Percentiles rank a stretch among this genome's conserved stretches.
Evolutionary conservation across 2,797 vertebrate species (phyloP).

Genomic region (Tragelaphus eurycerus): DNA sequence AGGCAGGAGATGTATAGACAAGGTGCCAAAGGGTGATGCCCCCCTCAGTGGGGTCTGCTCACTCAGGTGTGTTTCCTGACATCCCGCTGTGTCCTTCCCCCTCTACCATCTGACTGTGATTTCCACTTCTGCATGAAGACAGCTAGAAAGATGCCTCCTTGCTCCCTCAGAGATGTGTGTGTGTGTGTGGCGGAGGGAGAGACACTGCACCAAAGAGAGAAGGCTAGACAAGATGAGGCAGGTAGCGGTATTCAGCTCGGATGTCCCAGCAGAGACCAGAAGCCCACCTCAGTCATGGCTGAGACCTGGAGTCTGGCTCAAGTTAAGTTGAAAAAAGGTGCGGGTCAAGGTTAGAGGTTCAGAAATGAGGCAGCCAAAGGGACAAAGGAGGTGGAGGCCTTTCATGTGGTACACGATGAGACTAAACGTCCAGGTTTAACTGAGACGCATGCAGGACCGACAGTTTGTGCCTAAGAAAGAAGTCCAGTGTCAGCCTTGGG

Average conservation of each 20-base stretch:
- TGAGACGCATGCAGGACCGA: neutral
- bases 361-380: neutral
- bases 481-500: neutral
- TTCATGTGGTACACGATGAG: fast-evolving
- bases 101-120: no score
- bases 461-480: neutral
- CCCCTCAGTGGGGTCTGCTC: fast-evolving
- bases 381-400: neutral
- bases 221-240: neutral
- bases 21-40: neutral
- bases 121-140: neutral
- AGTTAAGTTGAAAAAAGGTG: neutral
- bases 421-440: neutral
- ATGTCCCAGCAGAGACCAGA: neutral
- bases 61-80: fast-evolving
- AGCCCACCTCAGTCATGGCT: neutral
- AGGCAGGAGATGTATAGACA: neutral
- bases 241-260: neutral
- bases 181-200: neutral
- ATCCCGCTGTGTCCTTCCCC: neutral
- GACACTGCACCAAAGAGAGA: neutral
- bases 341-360: neutral
- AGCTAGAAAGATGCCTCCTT: neutral
- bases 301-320: neutral
- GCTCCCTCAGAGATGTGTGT: neutral